Evolutionary conservation across 2,797 vertebrate species (phyloP).

Genomic region (Acrossocheilus wenchowensis): DNA sequence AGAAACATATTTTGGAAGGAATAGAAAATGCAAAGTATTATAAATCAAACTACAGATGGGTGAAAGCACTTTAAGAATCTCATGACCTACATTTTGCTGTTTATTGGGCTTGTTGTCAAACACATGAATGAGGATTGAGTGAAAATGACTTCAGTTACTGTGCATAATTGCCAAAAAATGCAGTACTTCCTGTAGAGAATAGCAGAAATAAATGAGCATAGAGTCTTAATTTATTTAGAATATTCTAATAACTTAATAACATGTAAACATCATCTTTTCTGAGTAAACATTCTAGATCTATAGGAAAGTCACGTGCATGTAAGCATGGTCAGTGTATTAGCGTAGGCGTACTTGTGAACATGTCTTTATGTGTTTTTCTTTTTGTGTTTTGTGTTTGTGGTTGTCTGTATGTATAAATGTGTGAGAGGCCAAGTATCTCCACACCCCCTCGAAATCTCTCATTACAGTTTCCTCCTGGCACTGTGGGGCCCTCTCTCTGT

Average conservation of each 20-base stretch:
- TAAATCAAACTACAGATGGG: slow-evolving; percentile 17
- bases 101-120: slow-evolving; percentile 26
- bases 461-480: slow-evolving; percentile 59
- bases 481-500: slow-evolving; percentile 23
- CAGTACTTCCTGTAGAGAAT: background rate
- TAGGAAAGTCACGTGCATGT: background rate
- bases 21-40: background rate
- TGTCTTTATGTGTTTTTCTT: slow-evolving; percentile 5
- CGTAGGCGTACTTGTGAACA: slow-evolving; percentile 7
- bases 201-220: background rate
- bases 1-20: background rate
- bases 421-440: slow-evolving; percentile 37
- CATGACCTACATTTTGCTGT: slow-evolving; percentile 14
- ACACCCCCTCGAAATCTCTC: slow-evolving; percentile 46
- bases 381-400: slow-evolving; percentile 31
- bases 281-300: background rate
- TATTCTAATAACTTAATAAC: background rate
- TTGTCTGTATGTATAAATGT: slow-evolving; percentile 37
- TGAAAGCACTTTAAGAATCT: slow-evolving; percentile 1
- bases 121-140: slow-evolving; percentile 2
- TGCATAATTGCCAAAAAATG: background rate
- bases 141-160: slow-evolving; percentile 1
- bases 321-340: slow-evolving; percentile 3
- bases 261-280: background rate
- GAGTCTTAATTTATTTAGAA: background rate